A percentile compares a stretch with the other conserved stretches of the same genome.
Evolutionary conservation across 2,888 invertebrate genomes (phyloP).

Genomic region (Diloba caeruleocephala): DNA sequence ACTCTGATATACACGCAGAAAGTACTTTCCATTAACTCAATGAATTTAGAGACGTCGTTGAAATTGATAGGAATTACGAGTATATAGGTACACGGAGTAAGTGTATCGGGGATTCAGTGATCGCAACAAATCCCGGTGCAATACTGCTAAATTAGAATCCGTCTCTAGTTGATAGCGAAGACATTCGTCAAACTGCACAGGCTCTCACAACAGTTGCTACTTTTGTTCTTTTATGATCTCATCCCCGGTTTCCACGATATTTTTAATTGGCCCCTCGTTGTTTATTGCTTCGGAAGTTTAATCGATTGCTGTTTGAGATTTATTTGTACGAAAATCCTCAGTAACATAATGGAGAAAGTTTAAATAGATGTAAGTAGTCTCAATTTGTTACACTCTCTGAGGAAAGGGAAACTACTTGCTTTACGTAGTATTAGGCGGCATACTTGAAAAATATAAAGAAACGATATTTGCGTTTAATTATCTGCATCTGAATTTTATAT

Average conservation of each 20-base stretch:
- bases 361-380: slow-evolving; percentile 19
- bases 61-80: slow-evolving; percentile 30
- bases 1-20: no score
- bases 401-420: background rate
- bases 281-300: slow-evolving; percentile 22
- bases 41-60: no score
- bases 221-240: slow-evolving; percentile 18
- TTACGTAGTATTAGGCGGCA: slow-evolving; percentile 6
- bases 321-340: slow-evolving; percentile 20
- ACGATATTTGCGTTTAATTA: no score
- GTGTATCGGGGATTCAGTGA: slow-evolving; percentile 15
- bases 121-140: slow-evolving; percentile 30
- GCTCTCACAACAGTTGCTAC: slow-evolving; percentile 7
- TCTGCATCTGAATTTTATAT: no score
- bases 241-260: slow-evolving; percentile 6
- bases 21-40: slow-evolving; percentile 4
- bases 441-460: no score
- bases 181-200: slow-evolving; percentile 29
- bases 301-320: slow-evolving; percentile 31
- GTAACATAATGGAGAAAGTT: slow-evolving; percentile 33
- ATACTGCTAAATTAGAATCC: slow-evolving; percentile 46
- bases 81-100: slow-evolving; percentile 20
- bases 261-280: slow-evolving; percentile 30
- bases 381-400: slow-evolving; percentile 26
- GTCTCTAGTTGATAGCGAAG: slow-evolving; percentile 46